Evolutionary conservation across 2,797 vertebrate species (phyloP), one percentile per base, ranked within the genome.

Genomic region (Heliangelus exortis): DNA sequence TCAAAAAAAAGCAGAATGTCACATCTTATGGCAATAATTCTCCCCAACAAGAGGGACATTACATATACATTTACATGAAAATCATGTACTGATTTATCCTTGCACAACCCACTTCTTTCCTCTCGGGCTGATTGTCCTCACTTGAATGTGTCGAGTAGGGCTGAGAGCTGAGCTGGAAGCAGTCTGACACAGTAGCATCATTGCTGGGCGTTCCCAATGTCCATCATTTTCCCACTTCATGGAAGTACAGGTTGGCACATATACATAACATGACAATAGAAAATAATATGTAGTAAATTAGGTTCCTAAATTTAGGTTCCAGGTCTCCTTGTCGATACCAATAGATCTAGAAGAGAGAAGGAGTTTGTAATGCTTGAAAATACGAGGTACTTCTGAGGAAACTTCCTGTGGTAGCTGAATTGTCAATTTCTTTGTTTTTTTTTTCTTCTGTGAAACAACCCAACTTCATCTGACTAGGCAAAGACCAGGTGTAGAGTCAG

Each of bases 201-300:
- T 22, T 18, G 31, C 75, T 66, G 73, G 50, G 31, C 54, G 50
- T 84, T 82, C 77, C 91, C 66, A 15, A 1, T 48, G 80, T 80
- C 93, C 93, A 67, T 98, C 97, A 97, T 96, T 98, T 97, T 54
- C 96, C 98, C 96, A 99, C 98, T 61, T 99, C 98, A 76, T 99
- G 99, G 98, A 99, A 99, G 98, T 99, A 99, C 97, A 99, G 97
- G 98, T 99, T 99, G 96, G 99, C 99, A 99, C 99, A 99, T 97
- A 99, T 98, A 98, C 99, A 99, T 97, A 99, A 98, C 98, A 99
- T 98, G 97, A 98, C 96, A 43, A 99, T 98, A 95, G 98, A 99
- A 96, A 97, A 98, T 97, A 99, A 97, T 97, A 98, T 98, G 96
- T 99, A 99, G 98, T 99, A 99, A 97, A 99, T 99, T 88, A 99